A percentile compares a stretch with the other conserved stretches of the same genome.
Conservation (phyloP, 2,113 vertebrate genomes). For the Mobula hypostoma region DNA sequence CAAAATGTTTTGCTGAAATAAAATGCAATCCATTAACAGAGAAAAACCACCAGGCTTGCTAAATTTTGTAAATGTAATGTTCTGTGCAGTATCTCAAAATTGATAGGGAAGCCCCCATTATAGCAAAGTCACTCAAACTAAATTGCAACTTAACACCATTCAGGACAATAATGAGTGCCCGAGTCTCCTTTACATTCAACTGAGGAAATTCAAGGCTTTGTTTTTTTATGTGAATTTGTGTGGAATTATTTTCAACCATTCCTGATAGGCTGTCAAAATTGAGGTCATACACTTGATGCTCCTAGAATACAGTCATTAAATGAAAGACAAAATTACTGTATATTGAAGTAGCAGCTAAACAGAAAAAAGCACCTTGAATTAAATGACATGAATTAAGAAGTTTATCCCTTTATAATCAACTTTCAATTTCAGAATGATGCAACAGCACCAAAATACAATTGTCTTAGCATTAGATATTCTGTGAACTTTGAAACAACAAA, state of each 20-base stretch:
- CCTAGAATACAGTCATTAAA: constrained; percentile 41
- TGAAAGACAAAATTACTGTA: constrained; percentile 26
- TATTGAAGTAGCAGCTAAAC: constrained; percentile 29
- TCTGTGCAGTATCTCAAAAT: neutral
- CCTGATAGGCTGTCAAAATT: neutral
- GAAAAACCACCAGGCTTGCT: neutral
- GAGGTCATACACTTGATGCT: neutral
- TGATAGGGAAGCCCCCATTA: neutral
- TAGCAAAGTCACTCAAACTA: neutral
- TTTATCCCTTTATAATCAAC: neutral
- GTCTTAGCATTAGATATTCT: neutral
- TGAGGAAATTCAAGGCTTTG: too few relatives aligned
- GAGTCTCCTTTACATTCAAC: too few relatives aligned
- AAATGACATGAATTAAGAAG: constrained; percentile 39
- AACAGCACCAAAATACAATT: neutral
- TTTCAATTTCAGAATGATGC: neutral
- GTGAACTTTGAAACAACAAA: constrained; percentile 1
- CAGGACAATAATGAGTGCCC: too few relatives aligned
- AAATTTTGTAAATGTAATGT: neutral
- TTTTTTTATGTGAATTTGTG: neutral
- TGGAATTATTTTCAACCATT: neutral
- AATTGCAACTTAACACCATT: too few relatives aligned
- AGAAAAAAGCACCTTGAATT: constrained; percentile 42
- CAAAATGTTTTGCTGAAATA: too few relatives aligned
- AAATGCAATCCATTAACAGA: neutral